phyloP scores from a whole-genome alignment of 2,797 vertebrate genomes.

The Vespertilio murinus region DNA sequence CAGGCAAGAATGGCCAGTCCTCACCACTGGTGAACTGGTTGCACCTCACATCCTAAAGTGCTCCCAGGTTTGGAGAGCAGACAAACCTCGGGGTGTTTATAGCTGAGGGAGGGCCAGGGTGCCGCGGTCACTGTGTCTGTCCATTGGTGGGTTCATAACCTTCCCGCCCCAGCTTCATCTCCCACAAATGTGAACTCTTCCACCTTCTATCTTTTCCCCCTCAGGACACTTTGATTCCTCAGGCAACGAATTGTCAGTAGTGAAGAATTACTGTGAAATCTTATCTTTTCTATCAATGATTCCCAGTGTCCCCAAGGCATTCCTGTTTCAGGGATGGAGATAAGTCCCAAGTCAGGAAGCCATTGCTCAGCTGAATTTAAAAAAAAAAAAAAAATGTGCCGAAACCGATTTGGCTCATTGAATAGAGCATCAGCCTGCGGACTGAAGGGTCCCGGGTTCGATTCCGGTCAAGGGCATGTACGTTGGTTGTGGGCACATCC shows the following conservation, averaged over 20 bases:
- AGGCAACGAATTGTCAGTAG: not conserved
- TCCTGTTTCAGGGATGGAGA: not conserved
- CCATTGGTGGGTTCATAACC: accelerated
- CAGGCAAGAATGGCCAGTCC: not conserved
- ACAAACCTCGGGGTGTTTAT: not conserved
- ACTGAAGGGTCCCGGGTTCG: no score
- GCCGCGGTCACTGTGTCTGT: not conserved
- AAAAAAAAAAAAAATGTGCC: not conserved
- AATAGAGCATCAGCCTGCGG: no score
- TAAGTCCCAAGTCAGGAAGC: not conserved
- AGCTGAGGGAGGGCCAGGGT: not conserved
- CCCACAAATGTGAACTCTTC: not conserved
- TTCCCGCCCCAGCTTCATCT: not conserved
- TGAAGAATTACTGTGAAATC: not conserved
- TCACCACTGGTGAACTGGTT: not conserved
- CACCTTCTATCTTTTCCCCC: not conserved
- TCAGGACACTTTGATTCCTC: not conserved
- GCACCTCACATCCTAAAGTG: not conserved
- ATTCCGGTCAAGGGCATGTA: no score
- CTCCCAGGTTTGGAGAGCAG: not conserved
- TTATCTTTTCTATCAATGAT: not conserved
- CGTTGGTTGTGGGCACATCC: no score
- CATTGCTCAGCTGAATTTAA: not conserved
- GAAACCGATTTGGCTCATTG: no score
- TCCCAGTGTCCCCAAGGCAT: not conserved